Percentiles rank a stretch among this genome's conserved stretches.
Evolutionary conservation across 2,113 vertebrate genomes (phyloP).

Genomic region (Corydoras maculifer): DNA sequence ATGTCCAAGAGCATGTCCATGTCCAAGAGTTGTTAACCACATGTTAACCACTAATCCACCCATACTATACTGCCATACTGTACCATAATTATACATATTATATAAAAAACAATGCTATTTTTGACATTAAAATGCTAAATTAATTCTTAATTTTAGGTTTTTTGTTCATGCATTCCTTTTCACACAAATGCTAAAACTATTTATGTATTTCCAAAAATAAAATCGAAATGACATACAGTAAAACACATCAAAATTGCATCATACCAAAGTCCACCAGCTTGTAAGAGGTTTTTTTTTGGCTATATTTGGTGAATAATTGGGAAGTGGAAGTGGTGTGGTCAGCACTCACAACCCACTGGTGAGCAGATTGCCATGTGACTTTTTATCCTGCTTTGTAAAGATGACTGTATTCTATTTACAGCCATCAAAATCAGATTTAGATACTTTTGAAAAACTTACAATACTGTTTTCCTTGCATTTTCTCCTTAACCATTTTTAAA

Average conservation of each 20-base stretch:
- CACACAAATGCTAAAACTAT: background rate
- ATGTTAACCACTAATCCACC: no score
- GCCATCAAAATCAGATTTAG: background rate
- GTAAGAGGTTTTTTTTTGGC: background rate
- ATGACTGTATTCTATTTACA: slow-evolving; percentile 15
- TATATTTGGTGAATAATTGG: slow-evolving; percentile 3
- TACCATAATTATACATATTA: no score
- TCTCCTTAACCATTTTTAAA: no score
- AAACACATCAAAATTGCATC: background rate
- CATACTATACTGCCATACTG: no score
- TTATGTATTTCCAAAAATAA: background rate
- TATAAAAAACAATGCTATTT: no score
- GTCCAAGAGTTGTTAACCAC: no score
- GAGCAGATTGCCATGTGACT: background rate
- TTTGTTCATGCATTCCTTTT: background rate
- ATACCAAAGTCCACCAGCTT: slow-evolving; percentile 1
- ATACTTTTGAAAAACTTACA: background rate
- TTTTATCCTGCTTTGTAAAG: background rate
- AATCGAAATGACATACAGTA: background rate
- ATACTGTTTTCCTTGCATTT: background rate
- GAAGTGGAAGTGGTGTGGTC: slow-evolving; percentile 25
- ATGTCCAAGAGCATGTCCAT: no score
- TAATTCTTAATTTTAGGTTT: no score
- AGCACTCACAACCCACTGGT: slow-evolving; percentile 9
- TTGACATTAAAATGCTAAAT: no score